phyloP scores from a whole-genome alignment of 2,113 vertebrate species.

The Mystacornis crossleyi region DNA sequence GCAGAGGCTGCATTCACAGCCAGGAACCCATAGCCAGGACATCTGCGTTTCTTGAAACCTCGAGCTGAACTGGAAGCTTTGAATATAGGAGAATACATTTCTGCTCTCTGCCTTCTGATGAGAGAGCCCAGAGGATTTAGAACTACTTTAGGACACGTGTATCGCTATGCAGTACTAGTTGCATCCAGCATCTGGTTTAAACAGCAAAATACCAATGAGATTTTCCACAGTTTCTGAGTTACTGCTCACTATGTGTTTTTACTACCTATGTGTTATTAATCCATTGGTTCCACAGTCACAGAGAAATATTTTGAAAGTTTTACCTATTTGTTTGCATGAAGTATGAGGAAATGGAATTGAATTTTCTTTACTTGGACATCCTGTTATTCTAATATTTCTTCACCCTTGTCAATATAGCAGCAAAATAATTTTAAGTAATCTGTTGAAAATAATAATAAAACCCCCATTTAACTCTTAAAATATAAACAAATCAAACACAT shows the following conservation, averaged over 20 bases:
- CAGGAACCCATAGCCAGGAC: neutral
- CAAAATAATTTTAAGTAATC: constrained; percentile 25
- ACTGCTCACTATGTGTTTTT: neutral
- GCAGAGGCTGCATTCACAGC: neutral
- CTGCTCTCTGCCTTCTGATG: neutral
- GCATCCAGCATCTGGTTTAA: neutral
- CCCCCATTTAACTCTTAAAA: neutral
- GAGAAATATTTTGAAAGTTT: neutral
- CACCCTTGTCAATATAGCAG: neutral
- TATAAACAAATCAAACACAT: constrained; percentile 55
- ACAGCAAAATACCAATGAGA: neutral
- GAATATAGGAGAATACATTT: neutral
- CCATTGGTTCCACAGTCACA: neutral
- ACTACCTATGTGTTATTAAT: neutral
- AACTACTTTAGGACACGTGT: neutral
- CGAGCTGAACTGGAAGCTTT: neutral
- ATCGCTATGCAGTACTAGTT: neutral
- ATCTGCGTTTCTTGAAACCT: neutral
- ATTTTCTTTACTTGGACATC: neutral
- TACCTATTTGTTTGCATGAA: neutral
- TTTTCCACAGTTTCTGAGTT: neutral
- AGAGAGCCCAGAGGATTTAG: neutral
- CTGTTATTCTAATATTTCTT: neutral
- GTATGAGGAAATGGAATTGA: neutral
- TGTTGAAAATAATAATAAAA: constrained; percentile 15